Conservation (phyloP, 2,888 invertebrate genomes). For the Drosophila sordidula region DNA sequence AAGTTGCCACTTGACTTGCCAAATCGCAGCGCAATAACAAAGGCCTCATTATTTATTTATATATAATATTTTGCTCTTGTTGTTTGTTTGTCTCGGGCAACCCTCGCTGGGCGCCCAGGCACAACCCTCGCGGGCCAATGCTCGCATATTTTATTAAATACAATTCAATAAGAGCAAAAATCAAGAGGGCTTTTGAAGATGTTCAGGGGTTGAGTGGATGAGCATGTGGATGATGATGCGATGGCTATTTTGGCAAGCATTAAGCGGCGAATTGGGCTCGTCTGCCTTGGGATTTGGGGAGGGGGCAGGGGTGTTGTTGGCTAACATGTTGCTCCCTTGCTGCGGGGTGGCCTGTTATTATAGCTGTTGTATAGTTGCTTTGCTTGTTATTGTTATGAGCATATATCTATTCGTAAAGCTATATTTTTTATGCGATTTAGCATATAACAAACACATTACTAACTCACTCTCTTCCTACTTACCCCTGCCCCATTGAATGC, state of each 20-base stretch:
- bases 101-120: slow-evolving; percentile 37
- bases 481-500: neutral
- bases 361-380: slow-evolving; percentile 53
- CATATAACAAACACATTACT: slow-evolving; percentile 79
- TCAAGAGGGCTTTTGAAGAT: slow-evolving; percentile 36
- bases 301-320: neutral
- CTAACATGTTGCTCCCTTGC: slow-evolving; percentile 51
- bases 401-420: slow-evolving; percentile 45
- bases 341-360: slow-evolving; percentile 33
- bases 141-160: slow-evolving; percentile 75
- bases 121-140: slow-evolving; percentile 46
- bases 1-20: slow-evolving; percentile 65
- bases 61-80: slow-evolving; percentile 34
- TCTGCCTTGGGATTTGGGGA: neutral
- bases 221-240: slow-evolving; percentile 47
- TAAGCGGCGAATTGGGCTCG: slow-evolving; percentile 48
- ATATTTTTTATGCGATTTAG: slow-evolving; percentile 75
- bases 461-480: slow-evolving; percentile 22
- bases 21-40: slow-evolving; percentile 70
- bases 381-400: slow-evolving; percentile 65
- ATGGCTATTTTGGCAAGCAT: slow-evolving; percentile 70
- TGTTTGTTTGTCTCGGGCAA: slow-evolving; percentile 33
- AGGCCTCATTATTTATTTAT: slow-evolving; percentile 74
- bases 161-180: slow-evolving; percentile 70
- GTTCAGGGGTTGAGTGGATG: neutral